A percentile compares a stretch with the other conserved stretches of the same genome.
phyloP scores from a whole-genome alignment of 2,113 vertebrate species.

The Oriolus oriolus region DNA sequence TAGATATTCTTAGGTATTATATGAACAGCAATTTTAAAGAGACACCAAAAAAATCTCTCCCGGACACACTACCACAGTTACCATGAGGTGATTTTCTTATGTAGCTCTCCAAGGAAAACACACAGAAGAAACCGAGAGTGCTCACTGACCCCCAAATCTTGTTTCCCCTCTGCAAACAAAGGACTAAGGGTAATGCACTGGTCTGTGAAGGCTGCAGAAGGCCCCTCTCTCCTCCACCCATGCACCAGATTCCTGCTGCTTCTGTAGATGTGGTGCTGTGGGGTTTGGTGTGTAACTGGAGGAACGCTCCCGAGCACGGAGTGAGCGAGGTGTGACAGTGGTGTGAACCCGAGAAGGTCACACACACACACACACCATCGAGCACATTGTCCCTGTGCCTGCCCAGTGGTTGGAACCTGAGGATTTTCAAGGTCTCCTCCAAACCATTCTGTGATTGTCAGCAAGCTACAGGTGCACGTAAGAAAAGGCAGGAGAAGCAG shows the following conservation, averaged over 20 bases:
- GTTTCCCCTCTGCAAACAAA: background rate
- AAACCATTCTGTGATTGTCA: background rate
- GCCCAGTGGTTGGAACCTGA: background rate
- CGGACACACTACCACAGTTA: background rate
- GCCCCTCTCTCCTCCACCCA: background rate
- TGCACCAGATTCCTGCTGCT: background rate
- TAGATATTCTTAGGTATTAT: background rate
- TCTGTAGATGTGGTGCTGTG: background rate
- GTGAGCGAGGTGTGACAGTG: rapidly evolving
- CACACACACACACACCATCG: rapidly evolving
- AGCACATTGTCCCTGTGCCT: background rate
- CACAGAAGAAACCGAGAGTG: background rate
- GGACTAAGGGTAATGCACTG: background rate
- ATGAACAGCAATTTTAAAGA: background rate
- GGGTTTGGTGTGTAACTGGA: background rate
- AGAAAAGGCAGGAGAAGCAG: constrained; percentile 14
- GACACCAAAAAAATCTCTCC: background rate
- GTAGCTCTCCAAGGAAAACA: background rate
- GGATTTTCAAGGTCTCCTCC: background rate
- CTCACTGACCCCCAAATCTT: background rate
- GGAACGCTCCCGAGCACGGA: background rate
- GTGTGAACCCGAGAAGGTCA: background rate
- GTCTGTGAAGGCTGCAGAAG: background rate
- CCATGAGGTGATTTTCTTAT: background rate
- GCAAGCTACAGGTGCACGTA: background rate